A percentile compares a stretch with the other conserved stretches of the same genome.
Evolutionary conservation across 1,140 invertebrate species (phyloP).

Genomic region (Hetaerina americana): DNA sequence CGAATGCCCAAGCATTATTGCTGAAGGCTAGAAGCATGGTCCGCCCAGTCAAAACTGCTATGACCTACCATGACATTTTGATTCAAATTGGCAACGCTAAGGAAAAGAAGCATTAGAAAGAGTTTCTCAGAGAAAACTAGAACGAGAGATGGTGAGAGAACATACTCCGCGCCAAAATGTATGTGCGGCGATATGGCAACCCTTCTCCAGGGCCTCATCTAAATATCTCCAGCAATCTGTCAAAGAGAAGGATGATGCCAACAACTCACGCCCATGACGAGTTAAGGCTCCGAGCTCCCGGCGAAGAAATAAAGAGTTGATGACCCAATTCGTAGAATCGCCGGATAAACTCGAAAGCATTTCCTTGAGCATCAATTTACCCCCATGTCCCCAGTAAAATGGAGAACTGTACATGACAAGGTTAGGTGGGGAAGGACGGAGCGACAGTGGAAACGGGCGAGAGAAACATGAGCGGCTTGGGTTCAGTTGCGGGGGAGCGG

Average conservation of each 20-base stretch:
- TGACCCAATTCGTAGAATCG: not conserved
- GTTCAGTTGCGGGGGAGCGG: not conserved
- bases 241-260: not conserved
- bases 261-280: not conserved
- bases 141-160: no score
- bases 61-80: no score
- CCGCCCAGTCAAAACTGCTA: no score
- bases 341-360: not conserved
- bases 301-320: not conserved
- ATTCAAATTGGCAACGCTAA: no score
- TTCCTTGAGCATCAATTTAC: not conserved
- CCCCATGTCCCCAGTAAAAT: not conserved
- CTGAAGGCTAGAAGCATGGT: no score
- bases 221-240: not conserved
- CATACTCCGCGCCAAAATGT: no score
- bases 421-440: not conserved
- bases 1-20: no score
- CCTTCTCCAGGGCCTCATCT: no score
- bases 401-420: not conserved
- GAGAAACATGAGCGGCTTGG: not conserved
- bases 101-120: no score
- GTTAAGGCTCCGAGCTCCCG: not conserved
- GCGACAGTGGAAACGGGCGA: not conserved
- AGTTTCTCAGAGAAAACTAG: no score
- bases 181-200: no score